Evolutionary conservation across 2,888 invertebrate species (phyloP).

Genomic region (Amphiduros pacificus): DNA sequence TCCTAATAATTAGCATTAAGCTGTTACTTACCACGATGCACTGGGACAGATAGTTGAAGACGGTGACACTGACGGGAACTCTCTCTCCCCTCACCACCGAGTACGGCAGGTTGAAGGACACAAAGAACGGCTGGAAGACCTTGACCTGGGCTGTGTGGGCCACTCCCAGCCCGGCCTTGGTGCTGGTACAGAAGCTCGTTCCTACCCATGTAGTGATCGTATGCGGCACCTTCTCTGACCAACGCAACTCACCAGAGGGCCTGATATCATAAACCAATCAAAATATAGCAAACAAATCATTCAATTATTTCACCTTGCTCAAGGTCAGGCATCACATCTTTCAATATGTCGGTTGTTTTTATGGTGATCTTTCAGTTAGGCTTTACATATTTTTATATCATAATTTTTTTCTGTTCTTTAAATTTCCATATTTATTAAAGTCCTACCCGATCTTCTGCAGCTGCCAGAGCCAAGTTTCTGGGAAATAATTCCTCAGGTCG

Average conservation of each 20-base stretch:
- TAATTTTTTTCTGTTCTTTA: neutral
- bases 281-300: too few relatives aligned
- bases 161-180: conserved; percentile 63
- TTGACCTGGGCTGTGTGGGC: conserved; percentile 61
- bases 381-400: too few relatives aligned
- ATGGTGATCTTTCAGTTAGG: too few relatives aligned
- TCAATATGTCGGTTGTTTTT: too few relatives aligned
- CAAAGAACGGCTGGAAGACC: conserved; percentile 75
- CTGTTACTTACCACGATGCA: conserved; percentile 71
- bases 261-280: too few relatives aligned
- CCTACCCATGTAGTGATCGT: conserved; percentile 70
- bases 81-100: conserved; percentile 71
- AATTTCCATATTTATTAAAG: neutral
- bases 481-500: conserved; percentile 37
- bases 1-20: too few relatives aligned
- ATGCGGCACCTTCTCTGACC: conserved; percentile 61
- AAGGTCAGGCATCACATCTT: too few relatives aligned
- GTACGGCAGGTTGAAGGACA: conserved; percentile 72
- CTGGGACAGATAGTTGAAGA: conserved; percentile 75
- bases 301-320: too few relatives aligned
- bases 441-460: conserved; percentile 33
- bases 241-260: neutral
- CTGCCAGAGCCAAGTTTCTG: conserved; percentile 43
- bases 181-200: conserved; percentile 65
- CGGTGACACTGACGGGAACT: conserved; percentile 68